Percentiles rank a stretch among this genome's conserved stretches.
phyloP scores from a whole-genome alignment of 2,113 vertebrate genomes.

The Micromys minutus region DNA sequence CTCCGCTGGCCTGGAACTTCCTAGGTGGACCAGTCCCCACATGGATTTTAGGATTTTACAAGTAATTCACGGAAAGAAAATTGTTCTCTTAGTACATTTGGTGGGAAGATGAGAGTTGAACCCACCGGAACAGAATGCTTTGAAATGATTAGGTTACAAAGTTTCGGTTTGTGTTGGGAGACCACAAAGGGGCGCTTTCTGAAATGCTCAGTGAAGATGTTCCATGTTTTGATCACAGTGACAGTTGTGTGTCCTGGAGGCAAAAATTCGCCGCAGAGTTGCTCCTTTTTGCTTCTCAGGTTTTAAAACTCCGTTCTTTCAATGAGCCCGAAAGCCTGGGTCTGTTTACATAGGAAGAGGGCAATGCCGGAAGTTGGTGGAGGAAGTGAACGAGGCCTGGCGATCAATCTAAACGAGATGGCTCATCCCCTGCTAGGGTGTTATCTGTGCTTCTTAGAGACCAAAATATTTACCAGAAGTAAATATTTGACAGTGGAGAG shows the following conservation, averaged over 20 bases:
- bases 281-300: not conserved
- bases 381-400: slow-evolving; percentile 35
- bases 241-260: not conserved
- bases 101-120: not conserved
- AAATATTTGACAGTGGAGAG: slow-evolving; percentile 61
- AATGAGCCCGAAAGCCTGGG: not conserved
- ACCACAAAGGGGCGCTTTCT: not conserved
- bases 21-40: not conserved
- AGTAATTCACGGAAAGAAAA: not conserved
- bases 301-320: not conserved
- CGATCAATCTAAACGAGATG: not conserved
- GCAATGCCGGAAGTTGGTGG: not conserved
- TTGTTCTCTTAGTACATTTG: not conserved
- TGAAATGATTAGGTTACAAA: not conserved
- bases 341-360: slow-evolving; percentile 28
- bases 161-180: not conserved
- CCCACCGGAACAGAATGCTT: not conserved
- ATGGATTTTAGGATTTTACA: not conserved
- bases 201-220: not conserved
- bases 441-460: slow-evolving; percentile 58
- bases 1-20: not conserved
- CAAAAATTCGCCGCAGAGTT: not conserved
- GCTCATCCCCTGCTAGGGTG: not conserved
- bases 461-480: slow-evolving; percentile 60
- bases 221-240: not conserved